Base-by-base conservation (phyloP, 2,113 vertebrate genomes). In the Brachypodius melanocephalos region DNA sequence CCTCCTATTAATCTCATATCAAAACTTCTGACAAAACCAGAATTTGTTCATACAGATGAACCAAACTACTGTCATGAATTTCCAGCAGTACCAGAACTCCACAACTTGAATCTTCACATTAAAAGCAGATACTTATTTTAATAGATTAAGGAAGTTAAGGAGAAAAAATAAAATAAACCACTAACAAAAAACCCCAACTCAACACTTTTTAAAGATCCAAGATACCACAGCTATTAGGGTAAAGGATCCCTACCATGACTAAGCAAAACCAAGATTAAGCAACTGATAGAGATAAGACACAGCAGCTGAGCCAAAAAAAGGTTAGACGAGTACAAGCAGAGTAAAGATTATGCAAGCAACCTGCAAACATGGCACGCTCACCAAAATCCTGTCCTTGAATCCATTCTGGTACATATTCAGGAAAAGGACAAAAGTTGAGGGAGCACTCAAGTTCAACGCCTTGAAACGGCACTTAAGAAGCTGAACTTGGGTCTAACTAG, bases 231-330 rank as follows among this genome's bases (percentile, higher is more conserved):
- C 25, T 49, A 67, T 32, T 58, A 57, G 16, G 8, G 17, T 20
- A 72, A 67, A 42, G 36, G 54, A 86, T 65, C 75, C 49, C 81
- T 89, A 89, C 93, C 92, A 93, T 98, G 97, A 98, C 96, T 94
- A 94, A 95, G 97, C 97, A 97, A 97, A 97, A 97, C 17, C 28
- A 66, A 94, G 42, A 87, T 85, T 91, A 88, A 46, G 90, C 65
- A 87, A 85, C 1, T 34, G 34, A 88, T 90, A 62, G 14, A 95
- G 89, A 90, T 96, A 76, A 97, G 21, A 31, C 61, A 11, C 10
- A 67, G 68, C 10, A 90, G 42, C 32, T 77, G 65, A 82, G 57
- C 75, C 65, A 96, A 96, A 86, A 86, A 90, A 82, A 88, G 73
- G 57, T 90, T 69, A 85, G 63, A 77, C 42, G 34, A 88, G 76